phyloP scores from a whole-genome alignment of 2,113 vertebrate genomes.

The Okapia johnstoni region DNA sequence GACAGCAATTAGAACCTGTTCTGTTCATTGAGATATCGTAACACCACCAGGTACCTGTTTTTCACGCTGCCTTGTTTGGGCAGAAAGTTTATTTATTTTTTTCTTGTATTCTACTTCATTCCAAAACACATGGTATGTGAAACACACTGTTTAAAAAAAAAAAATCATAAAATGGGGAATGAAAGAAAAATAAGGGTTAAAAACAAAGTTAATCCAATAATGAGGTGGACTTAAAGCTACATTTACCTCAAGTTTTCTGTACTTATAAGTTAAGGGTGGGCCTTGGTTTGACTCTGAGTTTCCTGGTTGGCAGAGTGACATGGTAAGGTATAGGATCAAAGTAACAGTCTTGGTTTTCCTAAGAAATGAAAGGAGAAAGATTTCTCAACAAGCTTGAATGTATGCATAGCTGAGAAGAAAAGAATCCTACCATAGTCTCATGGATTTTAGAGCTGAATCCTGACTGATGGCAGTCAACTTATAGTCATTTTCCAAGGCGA shows the following conservation, averaged over 20 bases:
- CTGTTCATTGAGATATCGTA: slow-evolving; percentile 19
- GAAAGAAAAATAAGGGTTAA: background rate
- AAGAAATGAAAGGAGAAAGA: background rate
- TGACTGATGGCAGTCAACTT: background rate
- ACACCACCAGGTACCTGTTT: background rate
- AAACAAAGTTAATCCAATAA: background rate
- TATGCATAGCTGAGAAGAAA: background rate
- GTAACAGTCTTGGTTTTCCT: background rate
- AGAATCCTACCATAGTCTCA: background rate
- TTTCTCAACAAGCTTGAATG: background rate
- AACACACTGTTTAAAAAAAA: background rate
- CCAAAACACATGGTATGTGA: background rate
- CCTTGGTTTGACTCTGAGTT: background rate
- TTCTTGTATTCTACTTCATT: slow-evolving; percentile 2
- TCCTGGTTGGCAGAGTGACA: background rate
- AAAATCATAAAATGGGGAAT: background rate
- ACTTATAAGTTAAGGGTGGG: background rate
- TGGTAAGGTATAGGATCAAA: background rate
- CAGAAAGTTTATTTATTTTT: background rate
- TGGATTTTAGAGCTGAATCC: background rate
- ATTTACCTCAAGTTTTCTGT: background rate
- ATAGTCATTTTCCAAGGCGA: background rate
- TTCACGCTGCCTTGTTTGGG: slow-evolving; percentile 41
- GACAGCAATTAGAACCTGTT: slow-evolving; percentile 29
- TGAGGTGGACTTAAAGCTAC: background rate